Evolutionary conservation across 2,113 vertebrate genomes (phyloP).

Genomic region (Mystacornis crossleyi): DNA sequence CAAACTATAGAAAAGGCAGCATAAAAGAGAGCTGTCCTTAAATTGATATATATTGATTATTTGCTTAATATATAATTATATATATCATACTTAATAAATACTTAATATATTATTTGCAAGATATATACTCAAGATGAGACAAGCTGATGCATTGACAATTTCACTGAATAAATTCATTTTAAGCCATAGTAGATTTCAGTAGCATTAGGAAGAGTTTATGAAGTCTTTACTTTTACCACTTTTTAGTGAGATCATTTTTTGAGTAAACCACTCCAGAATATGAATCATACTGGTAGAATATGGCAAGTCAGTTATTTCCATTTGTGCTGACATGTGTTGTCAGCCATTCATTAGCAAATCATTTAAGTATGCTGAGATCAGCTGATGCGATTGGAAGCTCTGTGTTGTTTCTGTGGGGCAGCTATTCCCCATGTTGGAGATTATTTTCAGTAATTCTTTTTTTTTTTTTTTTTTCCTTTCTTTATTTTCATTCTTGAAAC

Average conservation of each 20-base stretch:
- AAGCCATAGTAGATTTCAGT: background rate
- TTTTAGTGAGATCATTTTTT: background rate
- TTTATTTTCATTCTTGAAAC: background rate
- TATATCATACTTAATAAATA: too few relatives aligned
- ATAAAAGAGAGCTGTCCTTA: background rate
- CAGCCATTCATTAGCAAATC: background rate
- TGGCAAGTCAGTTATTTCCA: background rate
- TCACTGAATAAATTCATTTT: background rate
- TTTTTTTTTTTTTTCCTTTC: background rate
- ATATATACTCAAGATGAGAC: background rate
- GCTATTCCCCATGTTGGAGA: background rate
- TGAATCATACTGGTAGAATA: background rate
- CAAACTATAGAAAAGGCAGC: background rate
- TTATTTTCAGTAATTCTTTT: background rate
- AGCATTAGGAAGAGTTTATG: background rate
- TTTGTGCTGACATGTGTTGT: background rate
- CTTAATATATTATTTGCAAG: background rate
- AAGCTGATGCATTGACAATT: background rate
- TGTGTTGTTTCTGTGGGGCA: background rate
- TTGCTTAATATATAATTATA: background rate
- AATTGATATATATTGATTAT: background rate
- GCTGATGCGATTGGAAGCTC: background rate
- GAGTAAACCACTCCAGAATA: background rate
- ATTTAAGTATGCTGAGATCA: background rate
- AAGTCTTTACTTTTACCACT: background rate